Percentiles rank a stretch among this genome's conserved stretches.
Evolutionary conservation across 1,140 invertebrate genomes (phyloP).

Genomic region (Aleiodes sp.): DNA sequence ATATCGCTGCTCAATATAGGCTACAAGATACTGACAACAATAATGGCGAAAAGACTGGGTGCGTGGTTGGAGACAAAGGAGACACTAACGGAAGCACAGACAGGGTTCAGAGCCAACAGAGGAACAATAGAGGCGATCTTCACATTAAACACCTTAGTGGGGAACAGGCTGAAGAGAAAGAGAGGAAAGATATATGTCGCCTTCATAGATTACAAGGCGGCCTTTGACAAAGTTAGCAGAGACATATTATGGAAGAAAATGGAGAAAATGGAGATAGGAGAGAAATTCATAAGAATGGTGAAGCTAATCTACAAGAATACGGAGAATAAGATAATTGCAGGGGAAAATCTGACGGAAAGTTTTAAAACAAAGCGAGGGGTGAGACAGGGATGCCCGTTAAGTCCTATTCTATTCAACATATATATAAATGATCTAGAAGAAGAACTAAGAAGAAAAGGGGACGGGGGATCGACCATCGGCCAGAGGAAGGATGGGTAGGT

Average conservation of each 20-base stretch:
- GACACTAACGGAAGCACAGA: not conserved
- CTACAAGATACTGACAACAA: too few species aligned
- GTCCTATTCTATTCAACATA: constrained; percentile 12
- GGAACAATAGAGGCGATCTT: not conserved
- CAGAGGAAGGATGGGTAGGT: too few species aligned
- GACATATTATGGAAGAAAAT: too few species aligned
- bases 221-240: too few species aligned
- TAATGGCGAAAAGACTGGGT: not conserved
- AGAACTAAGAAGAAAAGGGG: too few species aligned
- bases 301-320: too few species aligned
- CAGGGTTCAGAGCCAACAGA: not conserved
- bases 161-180: too few species aligned
- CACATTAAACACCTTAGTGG: not conserved
- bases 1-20: not conserved
- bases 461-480: too few species aligned
- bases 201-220: too few species aligned
- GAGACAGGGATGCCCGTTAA: not conserved
- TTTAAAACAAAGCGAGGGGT: not conserved
- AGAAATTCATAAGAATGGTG: too few species aligned
- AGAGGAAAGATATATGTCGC: too few species aligned
- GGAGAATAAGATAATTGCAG: not conserved
- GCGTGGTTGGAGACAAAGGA: not conserved
- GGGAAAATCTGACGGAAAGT: not conserved
- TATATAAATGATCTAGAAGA: constrained; percentile 31
- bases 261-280: too few species aligned